These are phyloP conservation scores for Enteromius paludinosus DNA, from an alignment of 2,797 vertebrate genomes.

Conservation along the genomic window DNA sequence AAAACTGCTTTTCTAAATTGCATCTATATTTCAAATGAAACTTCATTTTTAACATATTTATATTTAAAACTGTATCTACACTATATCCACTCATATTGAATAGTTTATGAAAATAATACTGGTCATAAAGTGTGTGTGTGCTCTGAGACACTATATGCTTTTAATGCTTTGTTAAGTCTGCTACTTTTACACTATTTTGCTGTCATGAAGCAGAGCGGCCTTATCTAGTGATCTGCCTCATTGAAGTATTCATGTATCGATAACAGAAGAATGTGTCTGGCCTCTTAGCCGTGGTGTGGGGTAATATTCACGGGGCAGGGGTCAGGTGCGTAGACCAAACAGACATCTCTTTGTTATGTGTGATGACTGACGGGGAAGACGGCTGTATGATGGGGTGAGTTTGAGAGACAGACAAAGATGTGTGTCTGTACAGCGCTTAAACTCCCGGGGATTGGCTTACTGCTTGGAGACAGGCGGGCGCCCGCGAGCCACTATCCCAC, in stretches of 20 bases:
- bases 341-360: constrained; percentile 72
- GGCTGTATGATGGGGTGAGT: constrained; percentile 40
- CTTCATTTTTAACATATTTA: no score
- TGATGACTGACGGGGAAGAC: constrained; percentile 51
- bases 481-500: constrained; percentile 69
- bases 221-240: neutral
- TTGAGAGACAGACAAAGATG: constrained; percentile 56
- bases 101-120: neutral
- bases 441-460: constrained; percentile 79
- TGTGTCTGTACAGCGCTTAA: constrained; percentile 64
- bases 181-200: neutral
- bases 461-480: constrained; percentile 79
- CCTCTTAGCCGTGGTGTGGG: constrained; percentile 45
- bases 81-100: neutral
- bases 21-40: no score
- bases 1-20: no score
- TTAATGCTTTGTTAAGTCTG: neutral
- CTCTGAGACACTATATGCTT: neutral
- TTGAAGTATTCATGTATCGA: constrained; percentile 16
- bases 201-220: neutral
- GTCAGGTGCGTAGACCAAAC: constrained; percentile 62
- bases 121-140: neutral
- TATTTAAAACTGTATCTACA: neutral
- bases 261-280: constrained; percentile 49
- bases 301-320: constrained; percentile 33